A percentile compares a stretch with the other conserved stretches of the same genome.
Evolutionary conservation across 2,797 vertebrate species (phyloP).

Genomic region (Spheniscus humboldti): DNA sequence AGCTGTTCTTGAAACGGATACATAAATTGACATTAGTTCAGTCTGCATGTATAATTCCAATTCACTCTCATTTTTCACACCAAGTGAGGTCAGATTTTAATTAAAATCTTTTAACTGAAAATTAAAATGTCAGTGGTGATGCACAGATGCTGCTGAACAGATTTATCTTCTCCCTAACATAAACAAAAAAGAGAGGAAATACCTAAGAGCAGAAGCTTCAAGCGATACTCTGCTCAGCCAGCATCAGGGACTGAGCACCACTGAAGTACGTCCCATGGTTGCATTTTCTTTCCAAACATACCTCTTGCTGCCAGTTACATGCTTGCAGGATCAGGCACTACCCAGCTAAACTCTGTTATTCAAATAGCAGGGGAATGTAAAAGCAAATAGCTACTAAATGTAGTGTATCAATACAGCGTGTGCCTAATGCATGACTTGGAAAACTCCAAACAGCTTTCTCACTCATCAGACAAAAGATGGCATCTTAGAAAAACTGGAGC

Average conservation of each 20-base stretch:
- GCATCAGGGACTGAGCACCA: background rate
- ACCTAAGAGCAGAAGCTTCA: background rate
- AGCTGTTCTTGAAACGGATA: background rate
- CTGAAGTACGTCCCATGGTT: background rate
- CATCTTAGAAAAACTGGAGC: background rate
- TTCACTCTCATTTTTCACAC: constrained; percentile 39
- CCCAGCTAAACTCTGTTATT: background rate
- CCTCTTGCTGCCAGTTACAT: background rate
- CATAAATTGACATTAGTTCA: background rate
- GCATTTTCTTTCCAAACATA: background rate
- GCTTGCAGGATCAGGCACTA: background rate
- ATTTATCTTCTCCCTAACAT: background rate
- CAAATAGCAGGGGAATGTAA: background rate
- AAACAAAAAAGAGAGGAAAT: background rate
- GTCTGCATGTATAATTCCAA: background rate
- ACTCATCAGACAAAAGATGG: background rate
- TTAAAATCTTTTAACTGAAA: constrained; percentile 58
- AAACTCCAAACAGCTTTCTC: background rate
- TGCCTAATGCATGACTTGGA: background rate
- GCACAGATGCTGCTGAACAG: constrained; percentile 22
- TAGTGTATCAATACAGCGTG: background rate
- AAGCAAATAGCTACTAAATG: background rate
- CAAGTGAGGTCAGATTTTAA: constrained; percentile 50
- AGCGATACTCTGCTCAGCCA: background rate
- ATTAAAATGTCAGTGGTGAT: constrained; percentile 53